A percentile compares a stretch with the other conserved stretches of the same genome.
These are phyloP conservation scores for Tokudaia tokunoshimensis DNA, from an alignment of 2,797 vertebrate species.

Conservation along the genomic window DNA sequence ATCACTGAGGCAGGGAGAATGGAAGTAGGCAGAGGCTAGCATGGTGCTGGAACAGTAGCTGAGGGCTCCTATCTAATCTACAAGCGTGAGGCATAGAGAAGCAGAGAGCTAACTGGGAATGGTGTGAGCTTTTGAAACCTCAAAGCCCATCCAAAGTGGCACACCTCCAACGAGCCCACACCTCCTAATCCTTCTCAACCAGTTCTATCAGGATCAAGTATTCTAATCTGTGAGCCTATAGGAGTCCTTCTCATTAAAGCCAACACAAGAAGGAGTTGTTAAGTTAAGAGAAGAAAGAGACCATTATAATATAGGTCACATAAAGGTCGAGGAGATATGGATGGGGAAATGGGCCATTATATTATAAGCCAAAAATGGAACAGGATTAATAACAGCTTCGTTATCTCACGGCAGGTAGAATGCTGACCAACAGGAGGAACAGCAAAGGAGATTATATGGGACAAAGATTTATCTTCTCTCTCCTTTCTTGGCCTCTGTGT, in stretches of 20 bases:
- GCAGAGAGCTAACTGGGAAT: background rate
- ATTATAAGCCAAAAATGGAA: background rate
- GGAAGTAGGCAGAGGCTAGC: background rate
- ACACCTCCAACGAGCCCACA: background rate
- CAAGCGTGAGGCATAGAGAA: background rate
- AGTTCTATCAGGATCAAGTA: background rate
- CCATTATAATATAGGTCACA: background rate
- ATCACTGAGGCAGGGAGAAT: too few species aligned
- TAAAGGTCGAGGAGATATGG: background rate
- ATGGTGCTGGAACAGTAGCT: background rate
- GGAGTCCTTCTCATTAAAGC: background rate
- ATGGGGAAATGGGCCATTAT: background rate
- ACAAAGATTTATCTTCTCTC: background rate
- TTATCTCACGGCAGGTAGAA: background rate
- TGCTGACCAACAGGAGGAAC: background rate
- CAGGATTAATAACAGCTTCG: too few species aligned
- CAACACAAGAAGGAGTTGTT: too few species aligned
- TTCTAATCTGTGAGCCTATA: background rate
- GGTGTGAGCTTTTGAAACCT: background rate
- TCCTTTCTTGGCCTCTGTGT: background rate
- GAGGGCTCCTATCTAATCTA: background rate
- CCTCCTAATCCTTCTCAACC: background rate
- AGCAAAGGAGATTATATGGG: background rate
- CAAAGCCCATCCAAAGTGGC: background rate
- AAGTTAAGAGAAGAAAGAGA: background rate